phyloP scores from a whole-genome alignment of 2,113 vertebrate species.

The Mesitornis unicolor region DNA sequence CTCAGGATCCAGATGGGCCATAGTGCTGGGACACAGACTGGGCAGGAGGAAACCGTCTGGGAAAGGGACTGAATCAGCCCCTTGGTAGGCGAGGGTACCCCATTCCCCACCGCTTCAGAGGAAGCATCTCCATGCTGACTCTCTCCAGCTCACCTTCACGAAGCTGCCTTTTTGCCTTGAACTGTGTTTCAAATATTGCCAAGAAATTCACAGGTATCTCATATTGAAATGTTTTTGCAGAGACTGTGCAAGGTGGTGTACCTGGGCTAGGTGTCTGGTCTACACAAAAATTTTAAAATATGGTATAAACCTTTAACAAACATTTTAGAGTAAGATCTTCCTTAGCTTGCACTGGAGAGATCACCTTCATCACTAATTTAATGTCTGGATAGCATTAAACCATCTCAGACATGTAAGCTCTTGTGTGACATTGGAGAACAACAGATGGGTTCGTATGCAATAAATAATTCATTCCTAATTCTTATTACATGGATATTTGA shows the following conservation, averaged over 20 bases:
- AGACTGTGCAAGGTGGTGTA: not conserved
- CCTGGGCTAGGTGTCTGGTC: not conserved
- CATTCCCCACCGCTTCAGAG: not conserved
- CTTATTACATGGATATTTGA: not conserved
- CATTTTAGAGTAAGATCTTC: not conserved
- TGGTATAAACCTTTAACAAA: not conserved
- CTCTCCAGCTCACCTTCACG: not conserved
- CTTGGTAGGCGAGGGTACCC: accelerated
- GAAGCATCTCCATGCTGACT: accelerated
- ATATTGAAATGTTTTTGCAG: not conserved
- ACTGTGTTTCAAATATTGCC: not conserved
- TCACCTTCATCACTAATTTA: not conserved
- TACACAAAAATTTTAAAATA: not conserved
- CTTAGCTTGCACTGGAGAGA: not conserved
- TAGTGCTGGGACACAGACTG: not conserved
- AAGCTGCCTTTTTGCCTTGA: not conserved
- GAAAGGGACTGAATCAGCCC: not conserved
- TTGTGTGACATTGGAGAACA: not conserved
- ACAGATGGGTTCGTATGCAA: not conserved
- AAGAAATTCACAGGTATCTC: not conserved
- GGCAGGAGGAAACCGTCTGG: not conserved
- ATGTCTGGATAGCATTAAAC: not conserved
- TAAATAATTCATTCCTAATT: not conserved
- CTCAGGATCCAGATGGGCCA: accelerated
- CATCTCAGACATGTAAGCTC: not conserved